Evolutionary conservation across 2,797 vertebrate genomes (phyloP), one percentile per base, ranked within the genome.

Genomic region (Acrossocheilus fasciatus): DNA sequence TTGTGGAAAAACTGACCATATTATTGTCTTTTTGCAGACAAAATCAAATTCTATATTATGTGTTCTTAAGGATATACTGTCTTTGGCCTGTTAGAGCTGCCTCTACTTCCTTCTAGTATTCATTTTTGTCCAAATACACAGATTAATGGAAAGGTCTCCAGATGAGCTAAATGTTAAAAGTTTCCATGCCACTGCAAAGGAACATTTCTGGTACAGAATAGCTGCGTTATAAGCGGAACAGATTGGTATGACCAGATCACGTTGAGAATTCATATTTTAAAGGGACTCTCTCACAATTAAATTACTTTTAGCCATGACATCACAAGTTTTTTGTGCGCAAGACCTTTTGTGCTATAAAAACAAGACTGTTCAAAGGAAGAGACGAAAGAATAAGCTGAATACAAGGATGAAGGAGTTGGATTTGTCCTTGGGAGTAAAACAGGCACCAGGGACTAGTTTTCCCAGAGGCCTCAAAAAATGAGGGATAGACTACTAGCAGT

Each of bases 401-500:
- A 69, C 11, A 64, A 17, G 5, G 15, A 66, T 41, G 20, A 64
- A 64, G 15, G 52, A 75, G 84, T 14, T 73, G 68, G 30, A 64
- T 39, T 26, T 86, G 15, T 43, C 43, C 17, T 62, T 30, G 69
- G 54, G 84, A 81, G 50, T 64, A 81, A 73, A 80, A 52, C 20
- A 72, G 45, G 14, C 82, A 45, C 12, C 20, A 76, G 66, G n/a
- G 80, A 23, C 45, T 36, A 41, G n/a, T 12, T 26, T 50, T 79
- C 78, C 41, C 77, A 52, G 68, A 39, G 26, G 66, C 8, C 14
- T 45, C 8, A 20, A 70, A 84, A 84, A 68, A 57, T 45, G 52
- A 59, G 17, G 30, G 43, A 77, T 39, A 18, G 62, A 54, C 20
- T 47, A 47, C 36, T 47, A 36, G 30, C 18, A 36, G 57, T 75